phyloP scores from a whole-genome alignment of 2,797 vertebrate species.

The Crax fasciolata region DNA sequence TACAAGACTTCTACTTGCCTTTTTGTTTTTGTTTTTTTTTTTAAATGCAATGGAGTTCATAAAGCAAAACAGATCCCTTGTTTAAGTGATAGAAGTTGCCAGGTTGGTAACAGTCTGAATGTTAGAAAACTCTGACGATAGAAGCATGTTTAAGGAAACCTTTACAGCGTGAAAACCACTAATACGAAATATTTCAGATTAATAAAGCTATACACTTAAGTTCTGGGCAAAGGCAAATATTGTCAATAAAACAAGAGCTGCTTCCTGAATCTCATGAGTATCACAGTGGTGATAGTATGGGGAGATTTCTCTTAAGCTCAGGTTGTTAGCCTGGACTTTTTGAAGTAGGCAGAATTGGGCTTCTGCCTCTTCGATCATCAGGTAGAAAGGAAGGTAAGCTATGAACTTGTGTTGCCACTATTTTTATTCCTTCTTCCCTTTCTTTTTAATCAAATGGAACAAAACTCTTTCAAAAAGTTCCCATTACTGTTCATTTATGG shows the following conservation, averaged over 20 bases:
- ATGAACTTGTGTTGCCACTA: not conserved
- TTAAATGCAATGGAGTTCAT: conserved; percentile 28
- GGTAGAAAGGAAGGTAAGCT: not conserved
- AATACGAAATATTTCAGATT: conserved; percentile 62
- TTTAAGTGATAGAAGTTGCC: conserved; percentile 53
- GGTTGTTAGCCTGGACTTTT: not conserved
- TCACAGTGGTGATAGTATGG: not conserved
- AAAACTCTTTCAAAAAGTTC: not conserved
- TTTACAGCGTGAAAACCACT: conserved; percentile 15
- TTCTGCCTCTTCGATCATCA: not conserved
- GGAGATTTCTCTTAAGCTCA: not conserved
- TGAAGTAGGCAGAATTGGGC: not conserved
- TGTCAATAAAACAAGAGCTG: conserved; percentile 33
- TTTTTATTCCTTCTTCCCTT: not conserved
- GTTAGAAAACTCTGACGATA: conserved; percentile 35
- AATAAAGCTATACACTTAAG: conserved; percentile 45
- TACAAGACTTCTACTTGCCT: not conserved
- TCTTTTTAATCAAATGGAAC: not conserved
- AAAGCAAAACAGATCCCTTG: conserved; percentile 43
- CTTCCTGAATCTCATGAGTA: not conserved
- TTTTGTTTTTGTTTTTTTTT: not conserved
- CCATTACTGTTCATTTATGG: not conserved
- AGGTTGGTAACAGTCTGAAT: conserved; percentile 59
- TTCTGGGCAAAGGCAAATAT: conserved; percentile 10
- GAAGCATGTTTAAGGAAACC: conserved; percentile 57